Evolutionary conservation across 1,140 invertebrate species (phyloP).

Genomic region (Pteromalus puparum): DNA sequence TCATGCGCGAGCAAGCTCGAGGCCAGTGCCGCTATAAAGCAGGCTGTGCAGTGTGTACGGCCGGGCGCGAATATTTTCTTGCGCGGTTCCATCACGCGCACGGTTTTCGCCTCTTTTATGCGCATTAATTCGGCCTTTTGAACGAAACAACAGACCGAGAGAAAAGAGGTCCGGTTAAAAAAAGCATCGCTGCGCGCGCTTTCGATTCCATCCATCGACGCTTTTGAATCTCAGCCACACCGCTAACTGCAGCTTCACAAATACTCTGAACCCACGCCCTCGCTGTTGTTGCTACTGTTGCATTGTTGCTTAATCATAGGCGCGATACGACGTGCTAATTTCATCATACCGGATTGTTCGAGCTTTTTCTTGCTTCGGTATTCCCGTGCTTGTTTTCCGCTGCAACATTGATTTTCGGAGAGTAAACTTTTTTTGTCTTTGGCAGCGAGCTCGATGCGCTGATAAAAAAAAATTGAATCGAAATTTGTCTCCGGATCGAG

Average conservation of each 20-base stretch:
- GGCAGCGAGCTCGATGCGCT: too few species aligned
- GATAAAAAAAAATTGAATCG: too few species aligned
- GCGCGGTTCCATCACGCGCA: not conserved
- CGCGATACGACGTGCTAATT: not conserved
- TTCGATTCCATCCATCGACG: not conserved
- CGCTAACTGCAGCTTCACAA: not conserved
- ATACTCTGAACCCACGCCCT: not conserved
- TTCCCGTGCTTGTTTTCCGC: not conserved
- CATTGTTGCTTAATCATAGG: not conserved
- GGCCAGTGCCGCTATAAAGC: not conserved
- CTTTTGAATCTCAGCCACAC: not conserved
- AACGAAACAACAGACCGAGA: not conserved
- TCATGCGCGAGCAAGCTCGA: not conserved
- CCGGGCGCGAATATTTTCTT: constrained; percentile 29
- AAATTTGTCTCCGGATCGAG: too few species aligned
- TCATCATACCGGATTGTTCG: not conserved
- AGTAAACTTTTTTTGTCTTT: too few species aligned
- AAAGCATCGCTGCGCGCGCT: not conserved
- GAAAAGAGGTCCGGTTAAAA: not conserved
- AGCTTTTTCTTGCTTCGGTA: too few species aligned
- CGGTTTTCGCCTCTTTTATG: not conserved
- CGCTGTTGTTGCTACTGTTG: not conserved
- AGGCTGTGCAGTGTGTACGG: not conserved
- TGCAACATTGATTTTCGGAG: too few species aligned
- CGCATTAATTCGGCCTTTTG: not conserved